These are phyloP conservation scores for Mercenaria mercenaria DNA, from an alignment of 1,140 invertebrate species.

Conservation along the genomic window DNA sequence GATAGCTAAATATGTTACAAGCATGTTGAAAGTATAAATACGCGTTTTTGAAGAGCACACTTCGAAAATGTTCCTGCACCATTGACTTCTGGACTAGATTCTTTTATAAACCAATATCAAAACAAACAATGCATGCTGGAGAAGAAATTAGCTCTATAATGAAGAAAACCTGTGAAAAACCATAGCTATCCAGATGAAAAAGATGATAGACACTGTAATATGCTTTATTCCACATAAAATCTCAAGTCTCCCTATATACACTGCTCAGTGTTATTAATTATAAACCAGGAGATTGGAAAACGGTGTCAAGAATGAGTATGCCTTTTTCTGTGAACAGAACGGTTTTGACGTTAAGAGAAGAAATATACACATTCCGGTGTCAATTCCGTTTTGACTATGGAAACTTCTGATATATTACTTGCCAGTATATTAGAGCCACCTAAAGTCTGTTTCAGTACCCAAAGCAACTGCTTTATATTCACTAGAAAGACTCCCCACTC, in stretches of 20 bases:
- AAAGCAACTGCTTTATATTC: too few relatives aligned
- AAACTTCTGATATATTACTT: not conserved
- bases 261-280: not conserved
- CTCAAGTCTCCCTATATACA: not conserved
- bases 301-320: not conserved
- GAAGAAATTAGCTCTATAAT: slow-evolving; percentile 15
- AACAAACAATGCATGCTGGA: slow-evolving; percentile 26
- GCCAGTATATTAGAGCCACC: not conserved
- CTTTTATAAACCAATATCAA: slow-evolving; percentile 25
- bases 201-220: not conserved
- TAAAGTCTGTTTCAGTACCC: too few relatives aligned
- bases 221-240: slow-evolving; percentile 9
- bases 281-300: not conserved
- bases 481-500: too few relatives aligned
- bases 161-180: slow-evolving; percentile 13
- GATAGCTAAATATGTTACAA: not conserved
- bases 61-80: not conserved
- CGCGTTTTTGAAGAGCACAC: not conserved
- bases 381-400: not conserved
- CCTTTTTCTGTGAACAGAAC: not conserved
- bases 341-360: not conserved
- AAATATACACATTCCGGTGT: slow-evolving; percentile 17
- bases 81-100: not conserved
- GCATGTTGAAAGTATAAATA: not conserved
- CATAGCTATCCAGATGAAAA: slow-evolving; percentile 10